These are phyloP conservation scores for Aquatica leii DNA, from an alignment of 2,888 invertebrate species.

Conservation along the genomic window DNA sequence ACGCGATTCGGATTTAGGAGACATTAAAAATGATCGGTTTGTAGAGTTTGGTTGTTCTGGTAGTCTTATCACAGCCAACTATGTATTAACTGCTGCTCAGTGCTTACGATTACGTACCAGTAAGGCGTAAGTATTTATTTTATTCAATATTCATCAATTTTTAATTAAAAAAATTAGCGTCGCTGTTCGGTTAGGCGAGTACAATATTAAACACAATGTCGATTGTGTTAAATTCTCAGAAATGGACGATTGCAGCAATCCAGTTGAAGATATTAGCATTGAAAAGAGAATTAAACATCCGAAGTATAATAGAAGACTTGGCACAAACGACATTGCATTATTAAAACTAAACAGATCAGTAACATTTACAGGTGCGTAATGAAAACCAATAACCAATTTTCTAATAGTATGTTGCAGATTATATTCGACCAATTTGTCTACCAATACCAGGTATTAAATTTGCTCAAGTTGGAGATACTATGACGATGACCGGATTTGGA, in stretches of 20 bases:
- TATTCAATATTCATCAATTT: neutral
- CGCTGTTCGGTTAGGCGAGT: constrained; percentile 6
- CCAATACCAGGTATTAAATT: constrained; percentile 47
- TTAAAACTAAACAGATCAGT: neutral
- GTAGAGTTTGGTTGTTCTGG: constrained; percentile 1
- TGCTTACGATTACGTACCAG: constrained; percentile 2
- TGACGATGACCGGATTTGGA: constrained; percentile 2
- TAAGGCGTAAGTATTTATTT: constrained; percentile 6
- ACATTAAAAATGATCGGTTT: neutral
- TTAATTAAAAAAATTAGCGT: neutral
- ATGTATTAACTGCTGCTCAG: constrained; percentile 11
- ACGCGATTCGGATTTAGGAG: constrained; percentile 4
- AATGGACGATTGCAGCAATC: constrained; percentile 3
- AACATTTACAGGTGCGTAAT: neutral
- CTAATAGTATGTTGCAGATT: neutral
- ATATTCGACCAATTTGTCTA: constrained; percentile 8
- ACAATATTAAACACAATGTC: constrained; percentile 3
- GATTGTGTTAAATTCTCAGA: constrained; percentile 6
- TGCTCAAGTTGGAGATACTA: neutral
- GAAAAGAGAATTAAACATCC: constrained; percentile 11
- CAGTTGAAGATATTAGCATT: neutral
- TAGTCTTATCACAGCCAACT: neutral
- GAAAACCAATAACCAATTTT: neutral
- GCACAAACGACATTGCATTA: neutral
- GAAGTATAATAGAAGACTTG: neutral